Evolutionary conservation across 2,113 vertebrate species (phyloP).

Genomic region (Rallus limicola): DNA sequence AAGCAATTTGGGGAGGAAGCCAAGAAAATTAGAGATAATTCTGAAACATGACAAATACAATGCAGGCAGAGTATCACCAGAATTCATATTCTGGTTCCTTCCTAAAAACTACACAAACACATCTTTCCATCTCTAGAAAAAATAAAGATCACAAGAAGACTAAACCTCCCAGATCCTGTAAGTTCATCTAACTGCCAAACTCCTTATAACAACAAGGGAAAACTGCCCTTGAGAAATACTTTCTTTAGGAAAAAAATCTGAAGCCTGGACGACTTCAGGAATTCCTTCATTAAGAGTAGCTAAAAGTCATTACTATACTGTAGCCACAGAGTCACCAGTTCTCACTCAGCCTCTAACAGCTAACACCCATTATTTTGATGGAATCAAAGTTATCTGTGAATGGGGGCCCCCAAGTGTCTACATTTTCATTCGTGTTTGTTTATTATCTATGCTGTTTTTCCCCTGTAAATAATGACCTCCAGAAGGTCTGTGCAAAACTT

Average conservation of each 20-base stretch:
- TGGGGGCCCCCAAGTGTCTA: neutral
- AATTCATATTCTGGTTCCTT: neutral
- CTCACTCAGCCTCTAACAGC: neutral
- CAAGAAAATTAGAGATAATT: conserved; percentile 39
- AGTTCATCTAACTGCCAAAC: neutral
- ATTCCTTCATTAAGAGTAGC: neutral
- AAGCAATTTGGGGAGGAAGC: conserved; percentile 14
- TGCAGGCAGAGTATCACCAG: neutral
- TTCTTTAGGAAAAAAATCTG: neutral
- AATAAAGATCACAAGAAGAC: neutral
- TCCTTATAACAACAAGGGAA: neutral
- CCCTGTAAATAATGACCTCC: neutral
- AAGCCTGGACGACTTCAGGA: neutral
- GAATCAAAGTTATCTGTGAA: neutral
- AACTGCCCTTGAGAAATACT: neutral
- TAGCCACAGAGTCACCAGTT: neutral
- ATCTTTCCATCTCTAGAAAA: neutral
- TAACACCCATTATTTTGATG: neutral
- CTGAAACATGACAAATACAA: neutral
- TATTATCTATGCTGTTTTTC: neutral
- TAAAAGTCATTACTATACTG: neutral
- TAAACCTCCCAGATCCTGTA: neutral
- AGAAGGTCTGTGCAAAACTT: neutral
- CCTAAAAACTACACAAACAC: neutral
- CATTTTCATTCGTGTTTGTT: neutral